Evolutionary conservation across 2,888 invertebrate genomes (phyloP).

Genomic region (Pyrrhia umbra): DNA sequence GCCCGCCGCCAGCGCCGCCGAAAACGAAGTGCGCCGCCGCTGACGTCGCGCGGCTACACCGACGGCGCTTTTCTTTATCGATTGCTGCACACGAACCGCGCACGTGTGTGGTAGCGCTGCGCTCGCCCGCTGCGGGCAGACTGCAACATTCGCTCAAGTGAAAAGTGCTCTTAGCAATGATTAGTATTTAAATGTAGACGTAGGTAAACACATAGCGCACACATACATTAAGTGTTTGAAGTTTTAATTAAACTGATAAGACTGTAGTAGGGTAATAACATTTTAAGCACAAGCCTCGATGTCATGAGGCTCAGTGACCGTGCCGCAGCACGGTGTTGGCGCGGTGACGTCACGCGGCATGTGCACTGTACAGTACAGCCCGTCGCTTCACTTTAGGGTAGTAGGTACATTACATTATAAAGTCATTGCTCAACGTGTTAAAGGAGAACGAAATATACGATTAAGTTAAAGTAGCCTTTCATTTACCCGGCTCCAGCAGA

Average conservation of each 20-base stretch:
- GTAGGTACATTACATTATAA: background rate
- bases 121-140: too few relatives aligned
- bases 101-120: background rate
- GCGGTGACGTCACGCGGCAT: background rate
- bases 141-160: background rate
- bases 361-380: background rate
- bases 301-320: background rate
- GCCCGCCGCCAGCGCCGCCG: constrained; percentile 46
- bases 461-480: constrained; percentile 8
- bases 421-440: background rate
- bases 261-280: constrained; percentile 22
- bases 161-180: background rate
- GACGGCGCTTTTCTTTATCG: background rate
- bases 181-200: background rate
- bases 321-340: background rate
- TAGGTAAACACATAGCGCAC: background rate
- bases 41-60: background rate
- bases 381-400: too few relatives aligned
- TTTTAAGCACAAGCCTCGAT: background rate
- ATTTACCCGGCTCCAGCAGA: background rate
- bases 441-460: constrained; percentile 2
- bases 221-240: background rate
- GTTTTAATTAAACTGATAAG: constrained; percentile 9
- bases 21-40: constrained; percentile 78
- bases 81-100: background rate